Percentiles rank a stretch among this genome's conserved stretches.
phyloP scores from a whole-genome alignment of 2,888 invertebrate species.

The Drosophila peninsularis region DNA sequence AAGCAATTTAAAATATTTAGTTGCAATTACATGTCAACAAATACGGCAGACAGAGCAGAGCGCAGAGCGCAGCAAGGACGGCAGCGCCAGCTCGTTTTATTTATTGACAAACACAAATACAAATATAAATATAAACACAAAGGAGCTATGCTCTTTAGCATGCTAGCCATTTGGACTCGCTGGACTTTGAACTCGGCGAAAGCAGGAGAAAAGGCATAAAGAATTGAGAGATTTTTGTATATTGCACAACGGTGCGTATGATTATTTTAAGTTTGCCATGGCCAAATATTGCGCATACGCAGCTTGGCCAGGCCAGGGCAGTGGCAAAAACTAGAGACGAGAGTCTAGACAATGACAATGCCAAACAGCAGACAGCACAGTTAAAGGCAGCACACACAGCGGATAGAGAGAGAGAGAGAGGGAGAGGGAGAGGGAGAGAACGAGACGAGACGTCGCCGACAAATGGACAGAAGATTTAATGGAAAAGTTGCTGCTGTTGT shows the following conservation, averaged over 20 bases:
- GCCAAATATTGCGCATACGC: slow-evolving; percentile 71
- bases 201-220: background rate
- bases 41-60: slow-evolving; percentile 42
- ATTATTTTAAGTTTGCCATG: slow-evolving; percentile 68
- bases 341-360: slow-evolving; percentile 77
- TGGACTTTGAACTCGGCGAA: slow-evolving; percentile 44
- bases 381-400: slow-evolving; percentile 28
- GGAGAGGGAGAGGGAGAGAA: slow-evolving; percentile 1
- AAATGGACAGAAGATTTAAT: slow-evolving; percentile 69
- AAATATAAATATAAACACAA: slow-evolving; percentile 42
- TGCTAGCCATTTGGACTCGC: slow-evolving; percentile 28
- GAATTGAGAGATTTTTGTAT: slow-evolving; percentile 38
- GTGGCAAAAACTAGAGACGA: slow-evolving; percentile 34
- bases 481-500: slow-evolving; percentile 69
- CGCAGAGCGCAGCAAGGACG: slow-evolving; percentile 23
- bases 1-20: slow-evolving; percentile 81
- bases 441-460: slow-evolving; percentile 36
- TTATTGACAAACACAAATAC: slow-evolving; percentile 60
- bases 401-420: background rate
- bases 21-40: slow-evolving; percentile 81
- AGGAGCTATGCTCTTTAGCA: slow-evolving; percentile 31
- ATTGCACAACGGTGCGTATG: slow-evolving; percentile 72
- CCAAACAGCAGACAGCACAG: slow-evolving; percentile 41
- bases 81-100: slow-evolving; percentile 62
- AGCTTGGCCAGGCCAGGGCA: slow-evolving; percentile 22